These are phyloP conservation scores for Cistogaster globosa DNA, from an alignment of 2,888 invertebrate species.

Conservation along the genomic window DNA sequence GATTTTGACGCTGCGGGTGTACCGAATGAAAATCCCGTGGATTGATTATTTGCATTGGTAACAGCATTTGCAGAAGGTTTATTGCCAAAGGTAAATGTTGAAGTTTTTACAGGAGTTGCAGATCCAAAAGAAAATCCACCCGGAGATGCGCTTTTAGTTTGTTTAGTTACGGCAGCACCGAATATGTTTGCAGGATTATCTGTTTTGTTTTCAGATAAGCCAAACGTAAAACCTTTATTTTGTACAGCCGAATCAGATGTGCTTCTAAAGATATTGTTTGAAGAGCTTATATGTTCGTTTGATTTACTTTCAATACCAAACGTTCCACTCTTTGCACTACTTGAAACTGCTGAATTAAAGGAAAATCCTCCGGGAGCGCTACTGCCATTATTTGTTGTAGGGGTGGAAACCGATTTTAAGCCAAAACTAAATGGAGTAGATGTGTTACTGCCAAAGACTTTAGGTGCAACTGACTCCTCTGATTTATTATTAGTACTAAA, in stretches of 20 bases:
- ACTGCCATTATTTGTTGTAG: constrained; percentile 9
- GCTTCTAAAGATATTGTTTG: constrained; percentile 14
- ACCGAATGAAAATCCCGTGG: constrained; percentile 75
- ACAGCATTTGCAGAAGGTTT: constrained; percentile 31
- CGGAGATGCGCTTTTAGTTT: constrained; percentile 55
- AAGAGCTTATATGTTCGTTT: constrained; percentile 4
- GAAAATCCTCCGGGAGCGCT: constrained; percentile 51
- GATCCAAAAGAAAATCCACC: constrained; percentile 74
- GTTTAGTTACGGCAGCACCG: constrained; percentile 70
- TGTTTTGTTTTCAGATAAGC: constrained; percentile 48
- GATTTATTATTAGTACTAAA: constrained; percentile 18
- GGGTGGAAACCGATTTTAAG: not conserved
- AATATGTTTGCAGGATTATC: constrained; percentile 74
- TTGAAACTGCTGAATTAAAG: constrained; percentile 20
- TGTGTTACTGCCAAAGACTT: constrained; percentile 39
- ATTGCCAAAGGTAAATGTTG: constrained; percentile 67
- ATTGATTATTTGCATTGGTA: constrained; percentile 28
- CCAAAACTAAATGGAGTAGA: constrained; percentile 37
- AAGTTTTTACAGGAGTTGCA: constrained; percentile 7
- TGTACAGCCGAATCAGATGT: constrained; percentile 27
- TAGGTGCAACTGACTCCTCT: not conserved
- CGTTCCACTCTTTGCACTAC: not conserved
- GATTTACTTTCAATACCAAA: constrained; percentile 51
- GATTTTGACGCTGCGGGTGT: constrained; percentile 46
- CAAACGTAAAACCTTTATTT: constrained; percentile 75